Evolutionary conservation across 92 coral and sea anemone species (phyloP).

Genomic region (Palythoa heliodiscus): DNA sequence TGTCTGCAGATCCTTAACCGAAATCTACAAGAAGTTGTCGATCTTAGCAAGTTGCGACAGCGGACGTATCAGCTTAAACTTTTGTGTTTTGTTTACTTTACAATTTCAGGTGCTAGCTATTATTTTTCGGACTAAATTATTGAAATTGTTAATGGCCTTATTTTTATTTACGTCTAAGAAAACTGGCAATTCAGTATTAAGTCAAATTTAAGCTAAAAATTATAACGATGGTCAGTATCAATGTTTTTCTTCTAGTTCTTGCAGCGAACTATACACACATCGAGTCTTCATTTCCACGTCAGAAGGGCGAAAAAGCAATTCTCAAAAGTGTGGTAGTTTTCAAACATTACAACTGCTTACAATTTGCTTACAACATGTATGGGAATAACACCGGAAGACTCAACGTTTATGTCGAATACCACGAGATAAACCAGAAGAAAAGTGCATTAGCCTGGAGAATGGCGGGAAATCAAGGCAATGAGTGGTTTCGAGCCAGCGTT

Average conservation of each 20-base stretch:
- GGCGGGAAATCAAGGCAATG: conserved; percentile 12
- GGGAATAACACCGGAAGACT: conserved; percentile 24
- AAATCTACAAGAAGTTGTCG: too few relatives aligned
- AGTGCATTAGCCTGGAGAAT: neutral
- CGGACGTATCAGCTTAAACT: too few relatives aligned
- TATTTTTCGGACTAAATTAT: too few relatives aligned
- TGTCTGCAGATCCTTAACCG: too few relatives aligned
- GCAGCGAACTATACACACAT: conserved; percentile 3
- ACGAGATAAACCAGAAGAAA: neutral
- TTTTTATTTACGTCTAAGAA: too few relatives aligned
- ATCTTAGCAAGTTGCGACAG: too few relatives aligned
- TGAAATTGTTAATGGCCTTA: too few relatives aligned
- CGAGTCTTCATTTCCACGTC: conserved; percentile 37
- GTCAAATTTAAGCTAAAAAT: too few relatives aligned
- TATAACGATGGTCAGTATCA: too few relatives aligned
- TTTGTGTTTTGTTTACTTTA: too few relatives aligned
- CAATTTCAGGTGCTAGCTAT: too few relatives aligned
- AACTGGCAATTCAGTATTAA: too few relatives aligned
- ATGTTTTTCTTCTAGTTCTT: neutral
- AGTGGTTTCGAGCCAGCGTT: conserved; percentile 24
- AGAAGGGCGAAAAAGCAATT: conserved; percentile 6
- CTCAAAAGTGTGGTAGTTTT: conserved; percentile 9
- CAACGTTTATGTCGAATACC: neutral
- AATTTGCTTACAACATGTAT: conserved; percentile 19
- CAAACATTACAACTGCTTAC: conserved; percentile 18